Base-by-base conservation (phyloP, 1,140 invertebrate species). In the Adoxophyes honmai region DNA sequence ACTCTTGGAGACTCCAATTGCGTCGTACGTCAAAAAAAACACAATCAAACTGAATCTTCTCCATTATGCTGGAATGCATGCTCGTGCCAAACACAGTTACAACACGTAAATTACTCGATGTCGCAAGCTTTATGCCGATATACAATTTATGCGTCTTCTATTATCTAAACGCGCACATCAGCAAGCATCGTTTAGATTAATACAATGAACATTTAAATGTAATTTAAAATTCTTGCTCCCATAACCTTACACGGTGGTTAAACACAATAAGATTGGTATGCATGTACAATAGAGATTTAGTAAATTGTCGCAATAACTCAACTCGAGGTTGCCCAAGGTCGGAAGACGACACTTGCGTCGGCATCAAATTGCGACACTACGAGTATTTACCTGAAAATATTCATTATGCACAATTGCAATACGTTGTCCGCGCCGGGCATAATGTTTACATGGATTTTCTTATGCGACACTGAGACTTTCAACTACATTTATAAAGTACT, bases 171-270 rank as follows among this genome's bases (percentile, higher is more conserved):
- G 42, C 42, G 16, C n/a, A 28, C 21, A 28, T 28, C 21, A 28
- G 42, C 42, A 11, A 10, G 21, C 42, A 18, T 48, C 42, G 10
- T 48, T 48, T 48, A 28, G 9, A 33, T 18, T 33, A 48, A 48
- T 48, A 48, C 42, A 48, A 48, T 48, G 42, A 16, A 48, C 42
- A 48, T 48, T 48, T 48, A 33, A 18, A 48, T 28, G 42, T 48
- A 48, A 48, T 48, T 48, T 48, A 48, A 48, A 48, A 21, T 44
- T 44, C 16, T 21, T 48, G 42, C 42, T 48, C 42, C 42, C 42
- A 48, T 48, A 48, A 48, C 42, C 42, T 48, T 48, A 4, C 42
- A 48, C 42, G 21, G 42, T 48, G 42, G 21, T 48, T 48, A 21
- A 33, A 28, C 39, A 44, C 42, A 48, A 48, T 48, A 48, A 48